Evolutionary conservation across 2,797 vertebrate genomes (phyloP).

Genomic region (Gastrophryne carolinensis): DNA sequence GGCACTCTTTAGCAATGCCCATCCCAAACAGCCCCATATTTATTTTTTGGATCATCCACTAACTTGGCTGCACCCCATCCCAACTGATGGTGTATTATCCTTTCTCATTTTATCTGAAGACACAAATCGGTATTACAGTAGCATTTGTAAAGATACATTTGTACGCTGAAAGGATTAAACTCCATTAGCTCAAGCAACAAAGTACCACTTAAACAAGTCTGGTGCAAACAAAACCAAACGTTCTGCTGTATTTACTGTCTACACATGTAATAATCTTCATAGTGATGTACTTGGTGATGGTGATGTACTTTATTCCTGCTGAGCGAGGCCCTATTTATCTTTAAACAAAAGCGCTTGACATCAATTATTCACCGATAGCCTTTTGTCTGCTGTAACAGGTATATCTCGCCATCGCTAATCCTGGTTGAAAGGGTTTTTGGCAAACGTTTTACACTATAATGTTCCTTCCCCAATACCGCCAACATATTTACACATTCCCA

Average conservation of each 20-base stretch:
- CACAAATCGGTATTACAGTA: slow-evolving; percentile 23
- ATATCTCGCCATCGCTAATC: slow-evolving; percentile 40
- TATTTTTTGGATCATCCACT: background rate
- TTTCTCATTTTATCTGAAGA: slow-evolving; percentile 5
- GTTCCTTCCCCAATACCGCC: slow-evolving; percentile 20
- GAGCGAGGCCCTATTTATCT: slow-evolving; percentile 29
- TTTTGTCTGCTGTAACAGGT: slow-evolving; percentile 43
- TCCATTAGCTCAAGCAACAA: slow-evolving; percentile 40
- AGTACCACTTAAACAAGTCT: slow-evolving; percentile 28
- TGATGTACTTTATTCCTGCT: slow-evolving; percentile 35
- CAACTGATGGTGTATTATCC: slow-evolving; percentile 16
- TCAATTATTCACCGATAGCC: slow-evolving; percentile 25
- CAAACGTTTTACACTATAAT: background rate
- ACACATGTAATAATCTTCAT: slow-evolving; percentile 46
- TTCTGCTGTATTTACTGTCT: slow-evolving; percentile 38
- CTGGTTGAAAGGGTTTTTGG: slow-evolving; percentile 41
- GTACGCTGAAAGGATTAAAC: slow-evolving; percentile 22
- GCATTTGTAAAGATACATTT: slow-evolving; percentile 11
- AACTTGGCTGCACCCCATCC: background rate
- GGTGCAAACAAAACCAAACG: slow-evolving; percentile 31
- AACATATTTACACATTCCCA: slow-evolving; percentile 37
- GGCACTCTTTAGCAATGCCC: too few species aligned
- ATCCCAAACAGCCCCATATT: background rate
- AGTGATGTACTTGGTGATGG: slow-evolving; percentile 42
- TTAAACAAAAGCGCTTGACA: slow-evolving; percentile 34